phyloP scores from a whole-genome alignment of 1,140 invertebrate species.

The Drosophila takahashii region DNA sequence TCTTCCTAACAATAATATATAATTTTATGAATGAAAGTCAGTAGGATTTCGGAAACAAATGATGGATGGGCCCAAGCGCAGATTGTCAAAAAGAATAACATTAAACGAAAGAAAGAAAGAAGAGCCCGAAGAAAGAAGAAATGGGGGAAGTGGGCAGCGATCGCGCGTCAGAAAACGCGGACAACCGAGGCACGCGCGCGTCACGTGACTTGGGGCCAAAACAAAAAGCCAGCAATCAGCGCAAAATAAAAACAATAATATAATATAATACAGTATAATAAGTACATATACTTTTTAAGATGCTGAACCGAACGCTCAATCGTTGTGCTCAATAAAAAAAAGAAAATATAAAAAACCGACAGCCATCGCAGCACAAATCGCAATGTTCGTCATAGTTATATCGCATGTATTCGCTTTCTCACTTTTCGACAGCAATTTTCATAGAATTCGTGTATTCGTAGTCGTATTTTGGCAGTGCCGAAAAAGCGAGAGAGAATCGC shows the following conservation, averaged over 20 bases:
- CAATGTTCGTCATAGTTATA: slow-evolving; percentile 32
- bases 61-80: slow-evolving; percentile 1
- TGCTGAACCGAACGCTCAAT: slow-evolving; percentile 21
- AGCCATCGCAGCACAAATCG: slow-evolving; percentile 4
- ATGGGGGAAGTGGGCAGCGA: not conserved
- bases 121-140: not conserved
- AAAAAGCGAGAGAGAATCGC: slow-evolving; percentile 44
- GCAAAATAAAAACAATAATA: slow-evolving; percentile 10
- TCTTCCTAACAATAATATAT: too few relatives aligned
- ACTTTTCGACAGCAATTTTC: slow-evolving; percentile 12
- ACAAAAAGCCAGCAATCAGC: slow-evolving; percentile 32
- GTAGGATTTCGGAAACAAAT: not conserved
- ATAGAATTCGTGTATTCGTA: slow-evolving; percentile 9
- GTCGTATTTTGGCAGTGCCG: slow-evolving; percentile 31
- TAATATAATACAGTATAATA: slow-evolving; percentile 7
- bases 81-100: slow-evolving; percentile 1
- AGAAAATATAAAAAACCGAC: too few relatives aligned
- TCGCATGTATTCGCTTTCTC: slow-evolving; percentile 9
- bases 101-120: slow-evolving; percentile 3
- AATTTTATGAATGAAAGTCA: slow-evolving; percentile 23
- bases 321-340: slow-evolving; percentile 22
- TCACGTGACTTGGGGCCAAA: slow-evolving; percentile 44
- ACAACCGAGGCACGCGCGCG: slow-evolving; percentile 25
- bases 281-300: slow-evolving; percentile 12
- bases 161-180: slow-evolving; percentile 21